phyloP scores from a whole-genome alignment of 2,797 vertebrate species.

The Dipus sagitta region DNA sequence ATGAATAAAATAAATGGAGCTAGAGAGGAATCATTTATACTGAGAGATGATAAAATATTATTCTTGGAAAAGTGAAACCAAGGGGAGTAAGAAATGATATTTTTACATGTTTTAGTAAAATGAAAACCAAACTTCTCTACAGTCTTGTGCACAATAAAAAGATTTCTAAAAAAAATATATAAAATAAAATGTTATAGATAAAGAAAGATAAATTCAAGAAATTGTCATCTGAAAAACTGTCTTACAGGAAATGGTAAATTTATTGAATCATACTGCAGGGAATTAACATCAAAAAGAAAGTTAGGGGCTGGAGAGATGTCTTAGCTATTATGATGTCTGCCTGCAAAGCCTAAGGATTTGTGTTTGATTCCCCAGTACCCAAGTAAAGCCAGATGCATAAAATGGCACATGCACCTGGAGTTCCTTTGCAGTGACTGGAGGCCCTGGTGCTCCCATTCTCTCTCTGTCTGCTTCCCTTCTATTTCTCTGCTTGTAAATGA shows the following conservation, averaged over 20 bases:
- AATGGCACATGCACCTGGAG: too few species aligned
- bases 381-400: too few species aligned
- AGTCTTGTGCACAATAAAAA: background rate
- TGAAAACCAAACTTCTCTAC: background rate
- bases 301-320: too few species aligned
- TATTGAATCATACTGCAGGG: background rate
- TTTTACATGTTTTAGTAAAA: background rate
- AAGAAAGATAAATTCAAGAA: background rate
- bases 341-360: too few species aligned
- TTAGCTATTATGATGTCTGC: too few species aligned
- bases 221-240: background rate
- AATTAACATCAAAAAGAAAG: background rate
- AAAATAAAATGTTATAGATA: background rate
- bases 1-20: background rate
- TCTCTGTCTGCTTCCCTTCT: too few species aligned
- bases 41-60: background rate
- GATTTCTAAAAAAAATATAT: background rate
- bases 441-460: too few species aligned
- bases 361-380: too few species aligned
- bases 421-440: too few species aligned
- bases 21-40: background rate
- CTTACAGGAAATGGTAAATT: background rate
- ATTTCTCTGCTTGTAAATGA: too few species aligned
- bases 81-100: background rate
- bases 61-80: background rate